Percentiles rank a stretch among this genome's conserved stretches.
Evolutionary conservation across 2,797 vertebrate genomes (phyloP).

Genomic region (Pantherophis vulpinus): DNA sequence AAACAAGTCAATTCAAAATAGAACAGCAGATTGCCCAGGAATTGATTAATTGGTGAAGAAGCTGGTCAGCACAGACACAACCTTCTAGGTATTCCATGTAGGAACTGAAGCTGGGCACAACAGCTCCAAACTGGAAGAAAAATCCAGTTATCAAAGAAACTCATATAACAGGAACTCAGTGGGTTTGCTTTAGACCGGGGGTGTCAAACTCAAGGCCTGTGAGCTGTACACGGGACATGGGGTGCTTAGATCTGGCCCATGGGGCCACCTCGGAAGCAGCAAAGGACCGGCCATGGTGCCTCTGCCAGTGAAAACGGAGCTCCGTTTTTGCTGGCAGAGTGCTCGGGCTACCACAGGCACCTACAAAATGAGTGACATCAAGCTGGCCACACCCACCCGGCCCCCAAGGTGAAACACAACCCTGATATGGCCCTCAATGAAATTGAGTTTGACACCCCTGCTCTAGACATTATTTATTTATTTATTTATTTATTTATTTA

Average conservation of each 20-base stretch:
- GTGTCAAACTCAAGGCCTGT: no score
- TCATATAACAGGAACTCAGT: slow-evolving; percentile 9
- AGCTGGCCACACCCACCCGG: fast-evolving
- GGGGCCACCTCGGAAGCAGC: no score
- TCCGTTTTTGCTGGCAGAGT: no score
- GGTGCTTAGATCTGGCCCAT: no score
- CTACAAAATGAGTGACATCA: fast-evolving
- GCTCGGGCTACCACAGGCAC: no score
- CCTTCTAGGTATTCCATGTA: background rate
- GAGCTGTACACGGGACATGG: fast-evolving
- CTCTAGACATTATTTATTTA: background rate
- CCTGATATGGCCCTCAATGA: no score
- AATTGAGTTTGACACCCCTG: background rate
- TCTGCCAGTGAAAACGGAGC: no score
- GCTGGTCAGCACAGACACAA: slow-evolving; percentile 1
- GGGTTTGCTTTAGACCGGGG: background rate
- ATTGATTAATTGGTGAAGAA: slow-evolving; percentile 35
- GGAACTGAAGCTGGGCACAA: background rate
- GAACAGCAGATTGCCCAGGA: background rate
- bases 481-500: no score
- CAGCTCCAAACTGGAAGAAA: slow-evolving; percentile 34
- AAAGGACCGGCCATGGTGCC: no score
- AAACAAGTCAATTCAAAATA: slow-evolving; percentile 28
- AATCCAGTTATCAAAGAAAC: slow-evolving; percentile 23
- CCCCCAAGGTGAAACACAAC: no score